Evolutionary conservation across 2,113 vertebrate genomes (phyloP).

Genomic region (Parotia lawesii): DNA sequence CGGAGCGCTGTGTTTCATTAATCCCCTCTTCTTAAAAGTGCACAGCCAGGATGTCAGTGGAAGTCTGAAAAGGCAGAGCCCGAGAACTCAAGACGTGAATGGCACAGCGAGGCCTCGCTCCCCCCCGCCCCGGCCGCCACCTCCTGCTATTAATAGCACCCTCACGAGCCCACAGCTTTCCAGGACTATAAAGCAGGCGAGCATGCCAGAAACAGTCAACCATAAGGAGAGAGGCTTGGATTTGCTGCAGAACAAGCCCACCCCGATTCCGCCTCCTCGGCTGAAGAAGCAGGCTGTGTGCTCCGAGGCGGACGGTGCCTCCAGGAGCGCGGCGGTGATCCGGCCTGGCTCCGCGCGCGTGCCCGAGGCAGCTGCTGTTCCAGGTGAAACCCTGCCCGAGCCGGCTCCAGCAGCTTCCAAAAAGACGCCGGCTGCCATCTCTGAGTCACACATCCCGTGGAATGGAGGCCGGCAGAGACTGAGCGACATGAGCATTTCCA

Average conservation of each 20-base stretch:
- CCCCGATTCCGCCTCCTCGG: constrained; percentile 76
- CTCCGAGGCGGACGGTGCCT: constrained; percentile 65
- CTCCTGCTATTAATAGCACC: constrained; percentile 78
- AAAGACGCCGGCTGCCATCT: constrained; percentile 1
- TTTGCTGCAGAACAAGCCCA: constrained; percentile 63
- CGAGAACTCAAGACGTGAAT: constrained; percentile 57
- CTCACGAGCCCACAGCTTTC: constrained; percentile 71
- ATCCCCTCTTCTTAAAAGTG: constrained; percentile 90
- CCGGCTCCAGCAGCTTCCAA: constrained; percentile 21
- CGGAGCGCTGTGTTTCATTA: constrained; percentile 88
- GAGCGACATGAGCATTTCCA: constrained; percentile 93
- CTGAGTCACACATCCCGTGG: constrained; percentile 67
- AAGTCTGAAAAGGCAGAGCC: constrained; percentile 59
- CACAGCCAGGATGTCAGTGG: constrained; percentile 76
- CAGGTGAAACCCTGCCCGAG: constrained; percentile 67
- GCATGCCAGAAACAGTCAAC: constrained; percentile 79
- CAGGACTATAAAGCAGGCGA: constrained; percentile 68
- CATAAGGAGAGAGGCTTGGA: constrained; percentile 63
- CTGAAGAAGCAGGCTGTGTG: constrained; percentile 80
- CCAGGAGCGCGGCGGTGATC: neutral
- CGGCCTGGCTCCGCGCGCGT: neutral
- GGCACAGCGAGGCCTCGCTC: constrained; percentile 74
- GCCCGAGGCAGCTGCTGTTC: constrained; percentile 64
- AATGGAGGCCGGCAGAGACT: constrained; percentile 79
- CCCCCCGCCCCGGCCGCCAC: constrained; percentile 77